Percentiles rank a stretch among this genome's conserved stretches.
Evolutionary conservation across 1,140 invertebrate species (phyloP).

Genomic region (Lepidostoma basale): DNA sequence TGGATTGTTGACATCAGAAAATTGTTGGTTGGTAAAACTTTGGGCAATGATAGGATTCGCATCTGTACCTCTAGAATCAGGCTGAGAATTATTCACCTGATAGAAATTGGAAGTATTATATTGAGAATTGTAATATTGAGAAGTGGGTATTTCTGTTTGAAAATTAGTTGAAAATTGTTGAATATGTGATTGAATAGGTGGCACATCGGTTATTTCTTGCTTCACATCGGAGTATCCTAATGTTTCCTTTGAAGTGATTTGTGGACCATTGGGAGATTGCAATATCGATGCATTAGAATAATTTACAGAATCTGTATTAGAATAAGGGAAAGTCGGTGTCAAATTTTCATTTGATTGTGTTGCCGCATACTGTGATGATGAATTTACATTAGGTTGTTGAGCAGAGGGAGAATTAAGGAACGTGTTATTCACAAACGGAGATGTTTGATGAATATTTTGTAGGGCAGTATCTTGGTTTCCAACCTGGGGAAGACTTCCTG

Average conservation of each 20-base stretch:
- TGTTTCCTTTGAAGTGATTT: constrained; percentile 1
- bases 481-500: not conserved
- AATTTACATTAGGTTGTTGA: not conserved
- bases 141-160: not conserved
- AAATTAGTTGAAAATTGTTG: constrained; percentile 48
- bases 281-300: not conserved
- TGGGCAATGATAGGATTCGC: not conserved
- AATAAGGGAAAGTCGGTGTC: not conserved
- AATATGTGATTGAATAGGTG: constrained; percentile 58
- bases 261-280: not conserved
- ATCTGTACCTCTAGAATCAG: constrained; percentile 44
- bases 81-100: constrained; percentile 41
- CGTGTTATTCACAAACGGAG: constrained; percentile 2
- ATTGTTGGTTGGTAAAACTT: constrained; percentile 18
- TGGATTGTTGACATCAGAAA: constrained; percentile 35
- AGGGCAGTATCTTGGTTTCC: not conserved
- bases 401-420: not conserved
- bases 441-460: not conserved
- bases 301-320: constrained; percentile 6
- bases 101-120: constrained; percentile 19
- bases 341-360: constrained; percentile 5
- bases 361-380: not conserved
- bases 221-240: constrained; percentile 39
- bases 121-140: constrained; percentile 8
- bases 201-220: constrained; percentile 51